Conservation (phyloP, 2,888 invertebrate genomes). For the Carpatolechia fugitivella region DNA sequence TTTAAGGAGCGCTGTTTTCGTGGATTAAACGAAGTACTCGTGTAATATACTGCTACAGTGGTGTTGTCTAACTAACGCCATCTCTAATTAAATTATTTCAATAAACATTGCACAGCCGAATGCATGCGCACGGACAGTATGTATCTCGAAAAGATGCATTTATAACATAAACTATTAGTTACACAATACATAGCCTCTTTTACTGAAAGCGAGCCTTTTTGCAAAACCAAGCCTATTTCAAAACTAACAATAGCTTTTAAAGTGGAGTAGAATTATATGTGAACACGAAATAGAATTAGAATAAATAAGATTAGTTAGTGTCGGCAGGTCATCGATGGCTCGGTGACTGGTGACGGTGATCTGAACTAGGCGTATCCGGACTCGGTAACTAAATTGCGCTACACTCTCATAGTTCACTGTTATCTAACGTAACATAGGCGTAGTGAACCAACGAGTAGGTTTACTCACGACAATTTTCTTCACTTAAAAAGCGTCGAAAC, state of each 20-base stretch:
- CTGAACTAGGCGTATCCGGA: slow-evolving; percentile 29
- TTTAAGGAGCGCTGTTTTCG: neutral
- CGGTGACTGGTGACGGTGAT: slow-evolving; percentile 26
- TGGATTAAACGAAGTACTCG: neutral
- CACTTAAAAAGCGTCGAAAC: too few species aligned
- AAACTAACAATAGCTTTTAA: slow-evolving; percentile 10
- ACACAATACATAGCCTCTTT: too few species aligned
- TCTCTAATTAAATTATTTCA: too few species aligned
- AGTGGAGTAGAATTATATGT: slow-evolving; percentile 13
- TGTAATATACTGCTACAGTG: neutral
- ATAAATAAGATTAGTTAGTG: slow-evolving; percentile 56
- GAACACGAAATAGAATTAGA: slow-evolving; percentile 40
- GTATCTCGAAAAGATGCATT: too few species aligned
- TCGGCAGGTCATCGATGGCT: slow-evolving; percentile 28
- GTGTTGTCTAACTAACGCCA: too few species aligned
- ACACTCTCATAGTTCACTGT: too few species aligned
- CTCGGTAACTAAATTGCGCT: slow-evolving; percentile 52
- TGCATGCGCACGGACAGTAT: too few species aligned
- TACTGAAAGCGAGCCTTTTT: neutral
- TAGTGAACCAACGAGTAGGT: too few species aligned
- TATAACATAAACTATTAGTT: too few species aligned
- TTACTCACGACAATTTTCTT: too few species aligned
- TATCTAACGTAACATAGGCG: too few species aligned
- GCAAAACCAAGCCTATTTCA: neutral
- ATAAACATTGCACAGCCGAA: too few species aligned